Percentiles rank a stretch among this genome's conserved stretches.
phyloP scores from a whole-genome alignment of 1,140 invertebrate genomes.

The Bombus superbus region DNA sequence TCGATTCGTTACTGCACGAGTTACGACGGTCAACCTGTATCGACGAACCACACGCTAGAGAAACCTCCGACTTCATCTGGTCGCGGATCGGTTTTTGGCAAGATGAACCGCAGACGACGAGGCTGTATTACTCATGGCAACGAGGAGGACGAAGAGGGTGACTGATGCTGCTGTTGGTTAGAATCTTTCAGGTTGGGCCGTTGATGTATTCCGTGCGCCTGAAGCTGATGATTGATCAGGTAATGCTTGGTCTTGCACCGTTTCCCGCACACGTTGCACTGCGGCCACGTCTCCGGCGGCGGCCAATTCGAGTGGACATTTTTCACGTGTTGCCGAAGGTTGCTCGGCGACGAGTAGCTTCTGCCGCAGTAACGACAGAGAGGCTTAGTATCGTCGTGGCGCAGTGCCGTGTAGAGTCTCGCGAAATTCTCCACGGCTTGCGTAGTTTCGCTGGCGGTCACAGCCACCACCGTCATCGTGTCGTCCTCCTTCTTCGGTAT shows the following conservation, averaged over 20 bases:
- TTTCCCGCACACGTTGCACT: conserved; percentile 88
- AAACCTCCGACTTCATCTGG: conserved; percentile 29
- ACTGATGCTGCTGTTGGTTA: conserved; percentile 69
- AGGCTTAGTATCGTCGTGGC: conserved; percentile 82
- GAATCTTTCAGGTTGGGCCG: conserved; percentile 77
- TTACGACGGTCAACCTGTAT: conserved; percentile 2
- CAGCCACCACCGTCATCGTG: conserved; percentile 78
- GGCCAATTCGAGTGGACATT: conserved; percentile 88
- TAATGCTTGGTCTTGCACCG: conserved; percentile 90
- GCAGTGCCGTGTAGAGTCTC: conserved; percentile 78
- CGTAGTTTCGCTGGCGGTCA: conserved; percentile 69
- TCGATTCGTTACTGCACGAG: no score
- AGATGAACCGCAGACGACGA: conserved; percentile 21
- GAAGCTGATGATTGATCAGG: conserved; percentile 89
- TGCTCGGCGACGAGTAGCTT: conserved; percentile 87
- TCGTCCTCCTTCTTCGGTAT: conserved; percentile 79
- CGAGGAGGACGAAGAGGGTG: conserved; percentile 63
- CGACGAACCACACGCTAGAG: conserved; percentile 8
- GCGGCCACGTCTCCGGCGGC: conserved; percentile 87
- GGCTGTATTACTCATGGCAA: conserved; percentile 68
- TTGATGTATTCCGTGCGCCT: conserved; percentile 88
- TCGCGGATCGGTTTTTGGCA: conserved; percentile 11
- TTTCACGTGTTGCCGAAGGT: conserved; percentile 88
- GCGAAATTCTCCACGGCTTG: conserved; percentile 79
- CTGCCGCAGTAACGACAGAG: conserved; percentile 87